These are phyloP conservation scores for Epinotia demarniana DNA, from an alignment of 2,888 invertebrate genomes.

Conservation along the genomic window DNA sequence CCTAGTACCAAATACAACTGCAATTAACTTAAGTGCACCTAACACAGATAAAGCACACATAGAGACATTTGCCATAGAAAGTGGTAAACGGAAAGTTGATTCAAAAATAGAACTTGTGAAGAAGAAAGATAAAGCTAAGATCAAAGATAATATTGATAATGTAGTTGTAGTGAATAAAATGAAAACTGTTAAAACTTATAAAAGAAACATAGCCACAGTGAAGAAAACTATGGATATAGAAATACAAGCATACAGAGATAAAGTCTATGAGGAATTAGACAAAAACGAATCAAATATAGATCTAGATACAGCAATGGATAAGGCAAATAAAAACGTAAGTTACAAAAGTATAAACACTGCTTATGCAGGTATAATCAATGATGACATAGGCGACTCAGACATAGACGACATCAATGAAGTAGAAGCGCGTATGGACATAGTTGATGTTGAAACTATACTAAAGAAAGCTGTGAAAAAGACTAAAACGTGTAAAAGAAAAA, in stretches of 20 bases:
- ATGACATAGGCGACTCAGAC: neutral
- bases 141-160: neutral
- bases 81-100: neutral
- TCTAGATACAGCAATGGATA: neutral
- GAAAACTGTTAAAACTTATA: too few species aligned
- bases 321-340: neutral
- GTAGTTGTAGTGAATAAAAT: neutral
- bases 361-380: neutral
- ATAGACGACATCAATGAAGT: neutral
- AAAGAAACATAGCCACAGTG: too few species aligned
- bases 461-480: conserved; percentile 14
- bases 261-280: neutral
- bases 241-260: neutral
- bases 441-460: neutral
- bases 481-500: neutral
- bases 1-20: neutral
- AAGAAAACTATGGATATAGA: neutral
- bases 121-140: neutral
- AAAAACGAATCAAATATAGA: neutral
- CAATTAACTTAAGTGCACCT: neutral
- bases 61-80: neutral
- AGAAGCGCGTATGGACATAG: neutral
- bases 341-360: neutral
- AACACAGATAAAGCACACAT: neutral
- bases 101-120: conserved; percentile 16